Conservation (phyloP, 2,888 invertebrate species). For the Schizaphis graminum region DNA sequence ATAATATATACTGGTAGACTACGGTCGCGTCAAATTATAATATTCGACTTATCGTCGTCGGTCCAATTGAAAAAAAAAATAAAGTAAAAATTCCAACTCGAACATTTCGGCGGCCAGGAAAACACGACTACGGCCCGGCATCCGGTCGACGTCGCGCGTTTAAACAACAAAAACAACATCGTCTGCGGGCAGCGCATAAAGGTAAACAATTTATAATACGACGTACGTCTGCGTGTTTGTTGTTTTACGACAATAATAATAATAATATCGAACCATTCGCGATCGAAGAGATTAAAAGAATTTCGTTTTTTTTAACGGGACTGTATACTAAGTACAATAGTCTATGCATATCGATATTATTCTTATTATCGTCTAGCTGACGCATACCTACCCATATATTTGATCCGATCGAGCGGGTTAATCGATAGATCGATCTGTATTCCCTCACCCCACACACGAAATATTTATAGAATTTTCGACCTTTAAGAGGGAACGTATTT, state of each 20-base stretch:
- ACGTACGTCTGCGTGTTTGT: slow-evolving; percentile 4
- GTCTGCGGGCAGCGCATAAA: neutral
- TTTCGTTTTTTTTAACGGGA: neutral
- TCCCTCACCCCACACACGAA: neutral
- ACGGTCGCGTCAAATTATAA: slow-evolving; percentile 29
- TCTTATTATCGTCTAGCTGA: neutral
- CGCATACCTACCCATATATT: neutral
- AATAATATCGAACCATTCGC: neutral
- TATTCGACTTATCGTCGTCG: slow-evolving; percentile 20
- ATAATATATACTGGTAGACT: neutral
- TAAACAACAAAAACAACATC: slow-evolving; percentile 32
- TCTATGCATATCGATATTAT: neutral
- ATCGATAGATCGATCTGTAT: neutral
- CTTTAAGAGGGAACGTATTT: neutral
- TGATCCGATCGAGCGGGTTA: neutral
- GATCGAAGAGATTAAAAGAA: neutral
- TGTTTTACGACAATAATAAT: neutral
- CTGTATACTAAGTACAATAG: neutral
- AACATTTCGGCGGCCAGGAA: neutral
- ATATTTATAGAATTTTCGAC: neutral
- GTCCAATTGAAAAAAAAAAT: neutral
- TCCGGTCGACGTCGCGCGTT: slow-evolving; percentile 24
- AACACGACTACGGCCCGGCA: slow-evolving; percentile 37
- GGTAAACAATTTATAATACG: slow-evolving; percentile 47
- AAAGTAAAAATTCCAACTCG: slow-evolving; percentile 26